phyloP scores from a whole-genome alignment of 2,797 vertebrate species.

The Rhinophrynus dorsalis region DNA sequence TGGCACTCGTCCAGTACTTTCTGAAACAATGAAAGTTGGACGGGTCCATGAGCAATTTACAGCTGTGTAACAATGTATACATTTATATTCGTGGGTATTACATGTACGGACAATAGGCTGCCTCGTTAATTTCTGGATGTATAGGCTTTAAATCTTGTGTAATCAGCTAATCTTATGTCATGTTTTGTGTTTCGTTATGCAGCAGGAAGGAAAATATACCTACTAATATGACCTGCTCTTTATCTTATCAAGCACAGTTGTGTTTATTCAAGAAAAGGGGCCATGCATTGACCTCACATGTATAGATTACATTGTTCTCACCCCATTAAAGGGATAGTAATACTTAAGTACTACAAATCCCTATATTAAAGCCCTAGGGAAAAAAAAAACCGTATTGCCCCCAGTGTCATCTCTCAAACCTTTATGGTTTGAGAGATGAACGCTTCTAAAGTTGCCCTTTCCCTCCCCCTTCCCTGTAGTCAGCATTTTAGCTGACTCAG shows the following conservation, averaged over 20 bases:
- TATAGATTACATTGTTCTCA: too few species aligned
- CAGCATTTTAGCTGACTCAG: too few species aligned
- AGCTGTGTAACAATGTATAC: slow-evolving; percentile 34
- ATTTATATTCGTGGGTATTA: neutral
- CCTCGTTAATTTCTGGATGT: neutral
- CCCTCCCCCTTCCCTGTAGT: too few species aligned
- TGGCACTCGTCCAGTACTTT: slow-evolving; percentile 97
- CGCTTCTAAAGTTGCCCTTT: too few species aligned
- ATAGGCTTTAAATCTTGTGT: neutral
- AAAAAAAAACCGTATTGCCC: too few species aligned
- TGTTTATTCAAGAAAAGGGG: too few species aligned
- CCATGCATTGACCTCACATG: too few species aligned
- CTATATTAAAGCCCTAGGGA: too few species aligned
- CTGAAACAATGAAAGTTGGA: slow-evolving; percentile 72
- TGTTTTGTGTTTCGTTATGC: neutral
- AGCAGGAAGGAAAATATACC: slow-evolving; percentile 23
- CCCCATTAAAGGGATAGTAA: too few species aligned
- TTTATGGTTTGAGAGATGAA: too few species aligned
- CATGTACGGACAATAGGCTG: slow-evolving; percentile 13
- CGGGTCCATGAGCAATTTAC: slow-evolving; percentile 61
- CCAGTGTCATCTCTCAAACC: too few species aligned
- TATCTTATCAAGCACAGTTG: neutral
- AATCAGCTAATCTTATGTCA: slow-evolving; percentile 25
- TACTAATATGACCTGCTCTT: neutral
- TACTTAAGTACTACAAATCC: too few species aligned